phyloP scores from a whole-genome alignment of 2,113 vertebrate species.

The Potamarius usumacintae region DNA sequence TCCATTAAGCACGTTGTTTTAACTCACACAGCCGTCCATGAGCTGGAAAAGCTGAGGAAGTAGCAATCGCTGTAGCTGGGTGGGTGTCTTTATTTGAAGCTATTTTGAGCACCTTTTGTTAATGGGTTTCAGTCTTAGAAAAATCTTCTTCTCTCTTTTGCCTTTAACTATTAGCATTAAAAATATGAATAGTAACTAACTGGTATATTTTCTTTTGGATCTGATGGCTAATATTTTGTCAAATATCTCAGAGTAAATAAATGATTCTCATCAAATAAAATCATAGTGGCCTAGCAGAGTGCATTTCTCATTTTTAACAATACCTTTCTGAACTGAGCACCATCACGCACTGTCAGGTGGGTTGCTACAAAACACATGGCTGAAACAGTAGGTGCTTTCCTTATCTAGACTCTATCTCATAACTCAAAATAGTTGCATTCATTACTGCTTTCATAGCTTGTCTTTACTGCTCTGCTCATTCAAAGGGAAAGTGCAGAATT shows the following conservation, averaged over 20 bases:
- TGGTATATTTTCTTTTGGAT: slow-evolving; percentile 70
- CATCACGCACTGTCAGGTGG: slow-evolving; percentile 59
- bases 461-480: slow-evolving; percentile 63
- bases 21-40: slow-evolving; percentile 89
- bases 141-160: slow-evolving; percentile 57
- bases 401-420: neutral
- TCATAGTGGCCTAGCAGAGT: neutral
- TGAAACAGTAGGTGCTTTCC: slow-evolving; percentile 57
- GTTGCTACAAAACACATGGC: slow-evolving; percentile 70
- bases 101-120: slow-evolving; percentile 80
- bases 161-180: slow-evolving; percentile 64
- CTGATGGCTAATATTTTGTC: slow-evolving; percentile 65
- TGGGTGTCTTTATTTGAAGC: slow-evolving; percentile 63
- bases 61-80: slow-evolving; percentile 77
- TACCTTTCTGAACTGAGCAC: neutral
- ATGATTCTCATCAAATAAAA: neutral
- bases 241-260: neutral
- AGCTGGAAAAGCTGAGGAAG: slow-evolving; percentile 95
- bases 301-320: neutral
- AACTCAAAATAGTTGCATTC: neutral
- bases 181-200: slow-evolving; percentile 70
- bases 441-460: slow-evolving; percentile 44
- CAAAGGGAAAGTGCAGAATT: slow-evolving; percentile 68
- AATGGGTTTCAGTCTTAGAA: slow-evolving; percentile 75
- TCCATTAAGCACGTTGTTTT: slow-evolving; percentile 94